Conservation (phyloP, 2,797 vertebrate species). For the Pagetopsis macropterus region DNA sequence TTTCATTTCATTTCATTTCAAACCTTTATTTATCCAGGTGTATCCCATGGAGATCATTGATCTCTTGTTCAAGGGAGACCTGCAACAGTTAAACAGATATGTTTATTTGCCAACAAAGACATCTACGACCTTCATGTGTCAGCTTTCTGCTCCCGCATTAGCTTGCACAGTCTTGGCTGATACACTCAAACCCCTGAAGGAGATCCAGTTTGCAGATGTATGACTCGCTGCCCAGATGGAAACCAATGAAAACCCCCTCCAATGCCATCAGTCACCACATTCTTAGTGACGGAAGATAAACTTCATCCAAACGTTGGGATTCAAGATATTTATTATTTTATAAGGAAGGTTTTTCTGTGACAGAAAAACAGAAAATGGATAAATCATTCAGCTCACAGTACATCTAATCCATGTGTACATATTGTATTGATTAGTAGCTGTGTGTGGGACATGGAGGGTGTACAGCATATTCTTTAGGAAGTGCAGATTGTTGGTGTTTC, state of each 20-base stretch:
- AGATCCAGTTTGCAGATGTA: constrained; percentile 55
- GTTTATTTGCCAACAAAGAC: background rate
- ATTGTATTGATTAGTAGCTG: constrained; percentile 52
- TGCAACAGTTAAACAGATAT: too few species aligned
- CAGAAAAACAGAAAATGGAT: constrained; percentile 61
- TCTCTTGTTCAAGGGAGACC: too few species aligned
- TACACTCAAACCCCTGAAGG: constrained; percentile 49
- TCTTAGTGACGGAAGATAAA: constrained; percentile 71
- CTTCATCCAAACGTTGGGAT: constrained; percentile 50
- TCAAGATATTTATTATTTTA: constrained; percentile 47
- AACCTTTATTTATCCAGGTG: too few species aligned
- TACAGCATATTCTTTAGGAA: background rate
- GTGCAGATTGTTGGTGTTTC: constrained; percentile 12
- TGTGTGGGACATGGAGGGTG: background rate
- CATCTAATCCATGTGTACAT: constrained; percentile 70
- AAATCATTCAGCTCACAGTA: constrained; percentile 60
- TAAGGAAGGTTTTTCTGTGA: constrained; percentile 46
- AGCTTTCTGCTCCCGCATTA: constrained; percentile 31
- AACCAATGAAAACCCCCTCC: constrained; percentile 54
- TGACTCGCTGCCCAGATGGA: constrained; percentile 61
- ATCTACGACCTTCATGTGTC: background rate
- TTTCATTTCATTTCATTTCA: too few species aligned
- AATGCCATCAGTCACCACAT: constrained; percentile 62
- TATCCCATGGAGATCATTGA: too few species aligned
- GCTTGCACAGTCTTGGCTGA: constrained; percentile 45